A percentile compares a stretch with the other conserved stretches of the same genome.
Conservation (phyloP, 2,888 invertebrate genomes). For the Epistrophe grossulariae region DNA sequence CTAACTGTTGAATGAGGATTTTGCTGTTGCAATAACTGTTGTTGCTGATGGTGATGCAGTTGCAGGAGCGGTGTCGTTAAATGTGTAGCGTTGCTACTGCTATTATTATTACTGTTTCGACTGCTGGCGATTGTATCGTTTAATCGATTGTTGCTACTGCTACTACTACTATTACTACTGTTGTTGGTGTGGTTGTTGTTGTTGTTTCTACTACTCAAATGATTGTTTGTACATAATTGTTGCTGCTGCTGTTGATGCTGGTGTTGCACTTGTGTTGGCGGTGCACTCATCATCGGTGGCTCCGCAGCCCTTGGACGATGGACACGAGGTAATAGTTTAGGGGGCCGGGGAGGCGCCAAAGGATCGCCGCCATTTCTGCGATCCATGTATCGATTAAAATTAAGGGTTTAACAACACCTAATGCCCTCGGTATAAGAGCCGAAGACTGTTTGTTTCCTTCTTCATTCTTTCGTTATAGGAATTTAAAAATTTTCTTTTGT, state of each 20-base stretch:
- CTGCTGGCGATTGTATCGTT: slow-evolving; percentile 52
- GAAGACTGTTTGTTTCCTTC: slow-evolving; percentile 87
- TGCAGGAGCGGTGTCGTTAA: slow-evolving; percentile 64
- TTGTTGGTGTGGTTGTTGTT: slow-evolving; percentile 53
- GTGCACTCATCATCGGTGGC: slow-evolving; percentile 85
- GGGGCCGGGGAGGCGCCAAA: slow-evolving; percentile 90
- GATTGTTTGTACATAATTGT: slow-evolving; percentile 69
- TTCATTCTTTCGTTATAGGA: slow-evolving; percentile 84
- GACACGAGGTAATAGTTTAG: slow-evolving; percentile 89
- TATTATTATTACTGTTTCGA: slow-evolving; percentile 75
- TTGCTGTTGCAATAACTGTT: slow-evolving; percentile 74
- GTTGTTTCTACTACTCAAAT: slow-evolving; percentile 53
- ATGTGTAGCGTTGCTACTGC: slow-evolving; percentile 59
- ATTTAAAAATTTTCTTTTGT: slow-evolving; percentile 6
- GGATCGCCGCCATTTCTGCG: slow-evolving; percentile 90
- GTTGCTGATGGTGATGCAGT: slow-evolving; percentile 75
- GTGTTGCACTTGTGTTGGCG: slow-evolving; percentile 77
- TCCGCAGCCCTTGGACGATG: slow-evolving; percentile 86
- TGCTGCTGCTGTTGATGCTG: slow-evolving; percentile 72
- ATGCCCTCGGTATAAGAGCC: slow-evolving; percentile 85
- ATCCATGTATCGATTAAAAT: slow-evolving; percentile 86
- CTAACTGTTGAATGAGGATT: slow-evolving; percentile 61
- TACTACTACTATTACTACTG: slow-evolving; percentile 46
- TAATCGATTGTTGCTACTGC: slow-evolving; percentile 37
- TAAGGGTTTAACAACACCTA: slow-evolving; percentile 80